A percentile compares a stretch with the other conserved stretches of the same genome.
Conservation (phyloP, 2,797 vertebrate genomes). For the Meriones psammophilus region DNA sequence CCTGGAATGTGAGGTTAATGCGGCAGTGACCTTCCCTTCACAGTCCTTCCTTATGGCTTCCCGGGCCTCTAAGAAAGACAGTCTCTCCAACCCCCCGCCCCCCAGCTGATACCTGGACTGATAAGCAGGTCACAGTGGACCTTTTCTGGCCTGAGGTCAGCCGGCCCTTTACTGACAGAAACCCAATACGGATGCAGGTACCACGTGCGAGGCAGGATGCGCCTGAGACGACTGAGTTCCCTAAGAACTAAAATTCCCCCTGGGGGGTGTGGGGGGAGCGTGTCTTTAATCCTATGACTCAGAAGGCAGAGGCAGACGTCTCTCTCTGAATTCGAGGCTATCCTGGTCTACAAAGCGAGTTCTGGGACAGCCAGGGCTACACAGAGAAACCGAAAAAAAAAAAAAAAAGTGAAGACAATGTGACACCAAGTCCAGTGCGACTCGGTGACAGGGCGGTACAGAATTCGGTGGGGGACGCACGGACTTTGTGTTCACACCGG, state of each 20-base stretch:
- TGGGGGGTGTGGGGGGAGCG: background rate
- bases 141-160: background rate
- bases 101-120: background rate
- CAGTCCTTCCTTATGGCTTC: slow-evolving; percentile 13
- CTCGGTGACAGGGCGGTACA: background rate
- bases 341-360: background rate
- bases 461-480: background rate
- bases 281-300: background rate
- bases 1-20: slow-evolving; percentile 41
- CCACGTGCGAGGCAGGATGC: background rate
- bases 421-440: background rate
- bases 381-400: background rate
- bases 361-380: background rate
- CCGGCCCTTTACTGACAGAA: background rate
- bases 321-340: background rate
- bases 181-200: background rate
- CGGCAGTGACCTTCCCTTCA: slow-evolving; percentile 16
- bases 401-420: background rate
- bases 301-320: background rate
- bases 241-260: background rate
- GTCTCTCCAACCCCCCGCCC: background rate
- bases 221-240: background rate
- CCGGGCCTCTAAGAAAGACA: background rate
- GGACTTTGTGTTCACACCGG: background rate
- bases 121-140: background rate